Percentiles rank a stretch among this genome's conserved stretches.
These are phyloP conservation scores for Montipora foliosa DNA, from an alignment of 64 coral and sea anemone genomes.

Conservation along the genomic window DNA sequence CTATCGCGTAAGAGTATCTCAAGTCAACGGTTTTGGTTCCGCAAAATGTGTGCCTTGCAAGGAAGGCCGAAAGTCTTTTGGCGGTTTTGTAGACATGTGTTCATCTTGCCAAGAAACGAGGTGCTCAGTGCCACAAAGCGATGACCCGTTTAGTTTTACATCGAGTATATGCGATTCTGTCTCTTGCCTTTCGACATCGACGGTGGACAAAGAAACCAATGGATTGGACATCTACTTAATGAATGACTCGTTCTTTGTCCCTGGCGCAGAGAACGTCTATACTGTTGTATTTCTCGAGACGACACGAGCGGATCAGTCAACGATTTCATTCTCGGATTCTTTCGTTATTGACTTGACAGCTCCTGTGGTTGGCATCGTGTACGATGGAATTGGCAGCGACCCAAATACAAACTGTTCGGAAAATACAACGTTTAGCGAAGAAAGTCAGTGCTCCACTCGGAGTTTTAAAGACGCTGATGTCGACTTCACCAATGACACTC, in stretches of 20 bases:
- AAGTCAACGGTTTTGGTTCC: background rate
- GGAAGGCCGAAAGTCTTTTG: conserved; percentile 69
- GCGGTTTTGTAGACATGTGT: conserved; percentile 59
- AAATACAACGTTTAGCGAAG: conserved; percentile 77
- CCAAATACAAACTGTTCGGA: conserved; percentile 77
- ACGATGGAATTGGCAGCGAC: conserved; percentile 90
- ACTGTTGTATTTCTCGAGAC: conserved; percentile 70
- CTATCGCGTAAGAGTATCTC: conserved; percentile 56
- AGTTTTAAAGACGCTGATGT: conserved; percentile 86
- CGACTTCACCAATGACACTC: conserved; percentile 77
- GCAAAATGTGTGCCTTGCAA: conserved; percentile 72
- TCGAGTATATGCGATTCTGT: conserved; percentile 44
- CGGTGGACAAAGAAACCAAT: background rate
- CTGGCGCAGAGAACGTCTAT: conserved; percentile 73
- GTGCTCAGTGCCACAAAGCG: conserved; percentile 20
- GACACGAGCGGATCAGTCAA: conserved; percentile 70
- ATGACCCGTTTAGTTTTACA: conserved; percentile 1
- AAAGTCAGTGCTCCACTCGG: conserved; percentile 91
- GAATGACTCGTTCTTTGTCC: conserved; percentile 50
- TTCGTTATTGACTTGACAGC: conserved; percentile 83
- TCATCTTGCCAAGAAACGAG: conserved; percentile 2
- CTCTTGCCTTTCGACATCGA: background rate
- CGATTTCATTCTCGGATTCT: conserved; percentile 28
- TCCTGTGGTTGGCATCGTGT: conserved; percentile 70
- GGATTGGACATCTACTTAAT: background rate